These are phyloP conservation scores for Drosophila sechellia DNA, from an alignment of 1,140 invertebrate species.

Conservation along the genomic window DNA sequence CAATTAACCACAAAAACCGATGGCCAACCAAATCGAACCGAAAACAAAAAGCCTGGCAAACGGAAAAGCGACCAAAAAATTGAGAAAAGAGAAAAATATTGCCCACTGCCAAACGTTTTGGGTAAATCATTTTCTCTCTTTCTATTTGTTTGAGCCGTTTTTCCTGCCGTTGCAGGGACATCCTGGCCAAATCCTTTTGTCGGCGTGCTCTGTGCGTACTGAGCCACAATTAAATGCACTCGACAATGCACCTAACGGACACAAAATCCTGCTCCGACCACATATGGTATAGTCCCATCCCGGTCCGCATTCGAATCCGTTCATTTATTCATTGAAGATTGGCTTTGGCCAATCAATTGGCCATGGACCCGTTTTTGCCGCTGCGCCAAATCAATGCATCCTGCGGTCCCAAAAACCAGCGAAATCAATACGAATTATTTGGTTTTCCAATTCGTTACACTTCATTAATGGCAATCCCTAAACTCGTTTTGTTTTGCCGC, in stretches of 20 bases:
- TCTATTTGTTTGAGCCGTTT: slow-evolving; percentile 66
- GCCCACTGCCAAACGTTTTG: slow-evolving; percentile 41
- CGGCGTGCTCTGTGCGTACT: slow-evolving; percentile 22
- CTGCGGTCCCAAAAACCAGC: slow-evolving; percentile 63
- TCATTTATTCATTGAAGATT: slow-evolving; percentile 81
- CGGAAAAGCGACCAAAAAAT: slow-evolving; percentile 19
- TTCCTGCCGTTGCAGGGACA: slow-evolving; percentile 32
- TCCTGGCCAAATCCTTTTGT: slow-evolving; percentile 65
- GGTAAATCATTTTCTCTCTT: slow-evolving; percentile 50
- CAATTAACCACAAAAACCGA: slow-evolving; percentile 64
- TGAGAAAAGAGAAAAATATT: slow-evolving; percentile 33
- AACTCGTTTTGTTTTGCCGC: slow-evolving; percentile 14
- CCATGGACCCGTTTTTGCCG: slow-evolving; percentile 62
- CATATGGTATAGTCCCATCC: not conserved
- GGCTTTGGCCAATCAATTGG: slow-evolving; percentile 81
- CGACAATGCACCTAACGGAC: slow-evolving; percentile 55
- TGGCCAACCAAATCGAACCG: slow-evolving; percentile 37
- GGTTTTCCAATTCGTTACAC: slow-evolving; percentile 82
- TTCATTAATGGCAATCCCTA: slow-evolving; percentile 67
- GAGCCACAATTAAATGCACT: slow-evolving; percentile 76
- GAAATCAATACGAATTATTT: slow-evolving; percentile 83
- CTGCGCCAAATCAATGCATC: slow-evolving; percentile 67
- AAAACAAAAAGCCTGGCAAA: slow-evolving; percentile 25
- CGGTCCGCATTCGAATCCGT: slow-evolving; percentile 23
- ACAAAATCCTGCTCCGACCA: not conserved